Evolutionary conservation across 2,888 invertebrate genomes (phyloP).

Genomic region (Rhingia campestris): DNA sequence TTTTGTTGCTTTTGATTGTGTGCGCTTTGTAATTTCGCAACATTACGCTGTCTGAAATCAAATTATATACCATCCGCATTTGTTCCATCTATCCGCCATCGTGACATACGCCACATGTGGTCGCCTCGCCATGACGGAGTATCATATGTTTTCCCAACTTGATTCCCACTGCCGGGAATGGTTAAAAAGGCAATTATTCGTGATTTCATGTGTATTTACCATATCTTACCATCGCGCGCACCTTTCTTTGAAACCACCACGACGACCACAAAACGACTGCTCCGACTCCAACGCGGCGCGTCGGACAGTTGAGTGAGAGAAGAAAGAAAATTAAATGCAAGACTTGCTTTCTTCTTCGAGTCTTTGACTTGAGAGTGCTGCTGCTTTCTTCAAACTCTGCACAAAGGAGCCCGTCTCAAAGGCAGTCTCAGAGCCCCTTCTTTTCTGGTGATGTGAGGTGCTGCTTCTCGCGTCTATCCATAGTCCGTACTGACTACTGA

Average conservation of each 20-base stretch:
- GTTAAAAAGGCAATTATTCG: slow-evolving; percentile 70
- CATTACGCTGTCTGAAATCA: slow-evolving; percentile 56
- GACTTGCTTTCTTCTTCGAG: slow-evolving; percentile 68
- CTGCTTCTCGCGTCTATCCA: slow-evolving; percentile 11
- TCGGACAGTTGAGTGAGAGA: slow-evolving; percentile 32
- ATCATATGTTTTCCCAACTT: slow-evolving; percentile 60
- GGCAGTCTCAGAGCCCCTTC: slow-evolving; percentile 13
- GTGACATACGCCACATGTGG: slow-evolving; percentile 72
- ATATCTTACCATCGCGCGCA: slow-evolving; percentile 65
- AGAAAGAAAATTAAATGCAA: slow-evolving; percentile 62
- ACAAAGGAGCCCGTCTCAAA: slow-evolving; percentile 23
- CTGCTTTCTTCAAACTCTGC: slow-evolving; percentile 55
- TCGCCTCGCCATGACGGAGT: slow-evolving; percentile 42
- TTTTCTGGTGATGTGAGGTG: background rate
- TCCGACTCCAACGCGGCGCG: slow-evolving; percentile 2
- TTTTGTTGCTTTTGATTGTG: slow-evolving; percentile 36
- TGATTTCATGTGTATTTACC: slow-evolving; percentile 70
- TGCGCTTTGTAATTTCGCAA: slow-evolving; percentile 56
- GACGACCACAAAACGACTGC: background rate
- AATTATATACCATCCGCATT: slow-evolving; percentile 61
- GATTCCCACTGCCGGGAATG: slow-evolving; percentile 57
- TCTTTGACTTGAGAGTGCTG: background rate
- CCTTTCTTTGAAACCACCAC: slow-evolving; percentile 60
- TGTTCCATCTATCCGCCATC: slow-evolving; percentile 67
- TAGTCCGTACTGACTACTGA: slow-evolving; percentile 2